Evolutionary conservation across 2,797 vertebrate genomes (phyloP).

Genomic region (Phrynocephalus forsythii): DNA sequence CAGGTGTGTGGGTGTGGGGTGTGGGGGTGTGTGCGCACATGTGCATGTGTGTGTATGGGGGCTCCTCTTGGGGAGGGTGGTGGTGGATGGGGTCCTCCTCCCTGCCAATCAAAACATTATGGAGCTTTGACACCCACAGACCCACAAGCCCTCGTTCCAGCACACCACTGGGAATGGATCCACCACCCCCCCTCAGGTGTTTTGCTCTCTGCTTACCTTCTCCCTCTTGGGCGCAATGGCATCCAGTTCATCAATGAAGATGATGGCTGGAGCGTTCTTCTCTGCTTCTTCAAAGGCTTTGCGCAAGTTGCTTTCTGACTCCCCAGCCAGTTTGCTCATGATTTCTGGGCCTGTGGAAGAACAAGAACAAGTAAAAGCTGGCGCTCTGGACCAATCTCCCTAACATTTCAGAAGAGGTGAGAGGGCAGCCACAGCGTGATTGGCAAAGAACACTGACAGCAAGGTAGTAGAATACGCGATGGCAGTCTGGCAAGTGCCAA

Average conservation of each 20-base stretch:
- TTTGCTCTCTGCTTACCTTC: slow-evolving; percentile 58
- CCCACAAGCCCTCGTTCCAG: not conserved
- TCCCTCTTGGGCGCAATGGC: slow-evolving; percentile 75
- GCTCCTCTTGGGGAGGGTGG: too few species aligned
- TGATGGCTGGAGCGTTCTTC: slow-evolving; percentile 75
- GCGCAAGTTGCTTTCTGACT: slow-evolving; percentile 73
- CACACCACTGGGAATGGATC: not conserved
- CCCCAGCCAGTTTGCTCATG: slow-evolving; percentile 75
- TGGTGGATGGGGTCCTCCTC: too few species aligned
- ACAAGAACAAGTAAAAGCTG: not conserved
- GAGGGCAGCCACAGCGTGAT: too few species aligned
- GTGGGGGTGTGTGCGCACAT: too few species aligned
- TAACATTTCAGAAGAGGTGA: not conserved
- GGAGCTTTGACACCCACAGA: not conserved
- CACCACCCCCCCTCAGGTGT: not conserved
- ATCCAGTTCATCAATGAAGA: slow-evolving; percentile 75
- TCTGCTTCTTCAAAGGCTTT: slow-evolving; percentile 75
- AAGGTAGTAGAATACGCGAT: not conserved
- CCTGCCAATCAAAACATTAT: not conserved
- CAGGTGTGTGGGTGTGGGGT: too few species aligned
- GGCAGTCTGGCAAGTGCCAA: not conserved
- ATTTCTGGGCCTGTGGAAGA: slow-evolving; percentile 69
- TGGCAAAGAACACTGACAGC: not conserved
- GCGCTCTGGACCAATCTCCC: not conserved
- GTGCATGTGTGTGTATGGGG: too few species aligned